Evolutionary conservation across 1,140 invertebrate species (phyloP), one percentile per base, ranked within the genome.

Genomic region (Sogatella furcifera): DNA sequence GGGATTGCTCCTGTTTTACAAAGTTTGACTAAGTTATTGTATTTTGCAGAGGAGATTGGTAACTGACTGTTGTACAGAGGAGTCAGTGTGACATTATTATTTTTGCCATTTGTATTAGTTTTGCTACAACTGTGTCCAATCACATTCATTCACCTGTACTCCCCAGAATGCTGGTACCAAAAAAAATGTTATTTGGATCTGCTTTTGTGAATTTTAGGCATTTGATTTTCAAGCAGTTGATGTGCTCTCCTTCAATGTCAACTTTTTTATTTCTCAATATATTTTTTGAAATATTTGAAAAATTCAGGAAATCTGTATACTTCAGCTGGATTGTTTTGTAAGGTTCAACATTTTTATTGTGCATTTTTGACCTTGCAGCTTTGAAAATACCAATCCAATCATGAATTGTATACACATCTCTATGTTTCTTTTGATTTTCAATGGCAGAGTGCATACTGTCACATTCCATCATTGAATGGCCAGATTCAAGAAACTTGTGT

Each of bases 231-330:
- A 22, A 11, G 2, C 21, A 49, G 21, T 17, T 19, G 46, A 49
- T 6, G 59, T 52, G 44, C 60, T 62, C 56, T 72, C 69, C 28
- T 70, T 66, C 11, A 59, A 63, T 38, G 11, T 38, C 34, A 38
- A 38, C 34, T 38, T 38, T 38, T 38, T 38, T 38, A 38, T 38
- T 38, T 38, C 34, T 38, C 34, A 38, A 38, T 38, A 38, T 38
- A 38, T 38, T 38, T 31, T 38, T 38, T 38, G 34, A 38, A 38
- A 38, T 38, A 38, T 38, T 38, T 38, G 34, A 38, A 38, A 38
- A 38, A 38, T 38, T 38, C 34, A 38, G 34, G 34, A 38, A 38
- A 38, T 38, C 34, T 38, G 34, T 38, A 38, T 38, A 38, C 34
- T 38, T 38, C 34, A 38, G 34, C 34, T 38, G 34, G 34, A 38